phyloP scores from a whole-genome alignment of 2,888 invertebrate species.

The Leistus spinibarbis region DNA sequence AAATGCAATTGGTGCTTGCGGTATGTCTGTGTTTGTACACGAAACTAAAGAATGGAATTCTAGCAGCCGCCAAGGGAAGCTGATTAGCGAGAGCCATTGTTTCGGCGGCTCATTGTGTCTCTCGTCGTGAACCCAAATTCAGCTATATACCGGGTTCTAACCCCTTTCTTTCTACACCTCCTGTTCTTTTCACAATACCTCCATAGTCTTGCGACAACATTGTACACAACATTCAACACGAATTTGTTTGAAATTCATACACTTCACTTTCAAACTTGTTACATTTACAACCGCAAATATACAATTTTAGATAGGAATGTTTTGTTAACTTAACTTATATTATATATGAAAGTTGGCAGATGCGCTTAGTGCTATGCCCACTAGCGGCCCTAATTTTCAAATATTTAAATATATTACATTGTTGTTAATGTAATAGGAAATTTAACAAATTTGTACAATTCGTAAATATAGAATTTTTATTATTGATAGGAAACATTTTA shows the following conservation, averaged over 20 bases:
- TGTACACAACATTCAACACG: not conserved
- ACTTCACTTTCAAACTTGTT: not conserved
- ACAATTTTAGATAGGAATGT: too few species aligned
- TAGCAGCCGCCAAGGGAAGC: conserved; percentile 8
- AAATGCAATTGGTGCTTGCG: too few species aligned
- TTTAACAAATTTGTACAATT: too few species aligned
- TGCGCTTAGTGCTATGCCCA: too few species aligned
- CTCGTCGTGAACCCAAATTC: conserved; percentile 8
- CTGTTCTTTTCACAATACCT: not conserved
- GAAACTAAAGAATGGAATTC: not conserved
- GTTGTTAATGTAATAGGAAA: too few species aligned
- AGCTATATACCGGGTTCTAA: not conserved
- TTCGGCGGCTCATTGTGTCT: conserved; percentile 25
- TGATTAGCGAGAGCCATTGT: conserved; percentile 31
- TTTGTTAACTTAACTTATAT: too few species aligned
- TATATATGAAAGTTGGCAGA: too few species aligned
- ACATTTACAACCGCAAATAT: too few species aligned
- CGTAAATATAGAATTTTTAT: too few species aligned
- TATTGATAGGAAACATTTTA: too few species aligned
- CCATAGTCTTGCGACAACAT: not conserved
- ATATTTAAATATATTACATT: too few species aligned
- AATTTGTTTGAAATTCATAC: not conserved
- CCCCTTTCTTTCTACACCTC: not conserved
- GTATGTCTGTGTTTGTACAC: not conserved
- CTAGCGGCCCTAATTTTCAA: too few species aligned